Conservation (phyloP, 2,888 invertebrate species). For the Melieria crassipennis region DNA sequence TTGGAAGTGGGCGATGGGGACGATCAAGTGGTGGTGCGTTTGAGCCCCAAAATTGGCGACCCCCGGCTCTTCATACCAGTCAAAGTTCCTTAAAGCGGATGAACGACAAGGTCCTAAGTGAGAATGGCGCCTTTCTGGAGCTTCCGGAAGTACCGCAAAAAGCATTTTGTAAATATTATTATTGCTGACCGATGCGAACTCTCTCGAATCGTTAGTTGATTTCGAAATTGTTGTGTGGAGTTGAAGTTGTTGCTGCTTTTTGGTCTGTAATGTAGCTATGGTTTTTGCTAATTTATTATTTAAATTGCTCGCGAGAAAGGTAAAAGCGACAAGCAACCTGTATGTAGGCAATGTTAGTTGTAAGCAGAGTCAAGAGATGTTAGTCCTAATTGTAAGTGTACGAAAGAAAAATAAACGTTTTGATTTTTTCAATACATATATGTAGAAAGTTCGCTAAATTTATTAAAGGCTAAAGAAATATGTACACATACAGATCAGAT, state of each 20-base stretch:
- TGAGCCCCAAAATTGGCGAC: slow-evolving; percentile 84
- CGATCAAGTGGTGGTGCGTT: slow-evolving; percentile 80
- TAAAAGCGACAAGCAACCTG: no score
- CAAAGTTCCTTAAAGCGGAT: slow-evolving; percentile 71
- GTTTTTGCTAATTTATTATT: no score
- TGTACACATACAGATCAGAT: no score
- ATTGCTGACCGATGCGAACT: not conserved
- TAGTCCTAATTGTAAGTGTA: no score
- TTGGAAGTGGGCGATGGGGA: slow-evolving; percentile 83
- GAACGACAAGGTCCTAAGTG: no score
- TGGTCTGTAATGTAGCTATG: no score
- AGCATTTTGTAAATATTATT: slow-evolving; percentile 43
- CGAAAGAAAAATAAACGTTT: not conserved
- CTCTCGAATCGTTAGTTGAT: slow-evolving; percentile 5
- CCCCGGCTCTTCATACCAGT: slow-evolving; percentile 81
- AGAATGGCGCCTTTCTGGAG: slow-evolving; percentile 12
- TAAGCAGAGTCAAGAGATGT: no score
- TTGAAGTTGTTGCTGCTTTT: slow-evolving; percentile 10
- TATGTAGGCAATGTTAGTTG: no score
- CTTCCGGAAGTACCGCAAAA: slow-evolving; percentile 5
- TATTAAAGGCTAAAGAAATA: no score
- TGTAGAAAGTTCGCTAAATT: not conserved
- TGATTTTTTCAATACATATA: not conserved
- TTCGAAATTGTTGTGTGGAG: not conserved
- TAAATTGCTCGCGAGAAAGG: no score